Evolutionary conservation across 2,797 vertebrate genomes (phyloP).

Genomic region (Sebastes nivosus): DNA sequence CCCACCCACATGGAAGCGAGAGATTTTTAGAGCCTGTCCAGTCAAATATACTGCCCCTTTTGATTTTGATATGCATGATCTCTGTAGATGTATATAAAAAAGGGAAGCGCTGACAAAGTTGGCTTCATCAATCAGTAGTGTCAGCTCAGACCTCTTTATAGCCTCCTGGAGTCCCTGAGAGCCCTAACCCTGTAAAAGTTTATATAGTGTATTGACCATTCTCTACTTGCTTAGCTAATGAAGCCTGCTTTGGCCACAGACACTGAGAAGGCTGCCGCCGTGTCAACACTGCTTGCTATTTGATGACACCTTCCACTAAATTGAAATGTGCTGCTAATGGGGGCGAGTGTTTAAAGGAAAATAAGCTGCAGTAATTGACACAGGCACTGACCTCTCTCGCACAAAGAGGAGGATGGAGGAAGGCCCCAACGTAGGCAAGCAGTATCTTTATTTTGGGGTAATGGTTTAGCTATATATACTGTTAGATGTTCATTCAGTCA

Average conservation of each 20-base stretch:
- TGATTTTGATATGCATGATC: conserved; percentile 70
- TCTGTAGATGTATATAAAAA: conserved; percentile 51
- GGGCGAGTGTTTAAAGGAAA: conserved; percentile 79
- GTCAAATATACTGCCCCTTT: conserved; percentile 48
- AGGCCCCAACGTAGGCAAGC: conserved; percentile 33
- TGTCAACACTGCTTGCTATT: conserved; percentile 78
- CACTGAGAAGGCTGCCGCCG: conserved; percentile 54
- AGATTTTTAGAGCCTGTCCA: conserved; percentile 50
- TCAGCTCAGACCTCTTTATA: conserved; percentile 77
- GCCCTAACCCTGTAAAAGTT: conserved; percentile 79
- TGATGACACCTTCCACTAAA: conserved; percentile 82
- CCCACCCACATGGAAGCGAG: conserved; percentile 38
- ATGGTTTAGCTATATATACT: not conserved
- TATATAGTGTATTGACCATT: conserved; percentile 71
- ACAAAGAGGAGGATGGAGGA: conserved; percentile 52
- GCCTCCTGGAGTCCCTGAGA: conserved; percentile 72
- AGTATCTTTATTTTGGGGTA: conserved; percentile 1
- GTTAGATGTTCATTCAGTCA: conserved; percentile 9
- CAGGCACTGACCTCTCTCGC: conserved; percentile 74
- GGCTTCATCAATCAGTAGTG: conserved; percentile 77
- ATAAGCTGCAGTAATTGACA: conserved; percentile 72
- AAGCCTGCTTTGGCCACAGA: conserved; percentile 70
- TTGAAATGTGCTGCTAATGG: conserved; percentile 77
- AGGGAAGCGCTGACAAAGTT: conserved; percentile 76
- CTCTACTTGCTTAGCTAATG: conserved; percentile 80